Percentiles rank a stretch among this genome's conserved stretches.
phyloP scores from a whole-genome alignment of 2,113 vertebrate species.

The Atrichornis clamosus region DNA sequence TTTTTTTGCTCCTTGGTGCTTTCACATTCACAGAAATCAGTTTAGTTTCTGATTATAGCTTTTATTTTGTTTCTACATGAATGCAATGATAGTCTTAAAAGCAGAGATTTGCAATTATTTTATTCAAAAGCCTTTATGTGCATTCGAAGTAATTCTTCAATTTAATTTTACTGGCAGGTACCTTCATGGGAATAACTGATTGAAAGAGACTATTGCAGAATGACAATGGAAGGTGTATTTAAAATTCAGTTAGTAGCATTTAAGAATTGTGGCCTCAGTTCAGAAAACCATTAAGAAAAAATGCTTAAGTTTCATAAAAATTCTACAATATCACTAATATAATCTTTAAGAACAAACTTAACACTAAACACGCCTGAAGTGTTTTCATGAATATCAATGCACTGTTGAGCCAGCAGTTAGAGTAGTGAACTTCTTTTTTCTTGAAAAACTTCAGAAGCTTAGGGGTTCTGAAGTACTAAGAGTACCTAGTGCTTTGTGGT shows the following conservation, averaged over 20 bases:
- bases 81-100: neutral
- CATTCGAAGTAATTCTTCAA: neutral
- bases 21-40: neutral
- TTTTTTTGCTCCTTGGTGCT: neutral
- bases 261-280: neutral
- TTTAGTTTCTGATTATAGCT: neutral
- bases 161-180: neutral
- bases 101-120: neutral
- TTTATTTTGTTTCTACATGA: neutral
- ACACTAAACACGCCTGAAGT: neutral
- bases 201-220: neutral
- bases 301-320: neutral
- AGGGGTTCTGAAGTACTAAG: neutral
- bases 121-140: neutral
- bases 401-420: neutral
- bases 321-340: neutral
- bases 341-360: neutral
- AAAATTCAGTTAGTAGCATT: neutral
- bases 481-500: neutral
- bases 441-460: neutral
- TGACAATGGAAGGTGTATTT: neutral
- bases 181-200: neutral
- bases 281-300: neutral
- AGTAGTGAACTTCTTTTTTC: neutral
- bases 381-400: neutral